These are phyloP conservation scores for Thymallus thymallus DNA, from an alignment of 2,113 vertebrate species.

Conservation along the genomic window DNA sequence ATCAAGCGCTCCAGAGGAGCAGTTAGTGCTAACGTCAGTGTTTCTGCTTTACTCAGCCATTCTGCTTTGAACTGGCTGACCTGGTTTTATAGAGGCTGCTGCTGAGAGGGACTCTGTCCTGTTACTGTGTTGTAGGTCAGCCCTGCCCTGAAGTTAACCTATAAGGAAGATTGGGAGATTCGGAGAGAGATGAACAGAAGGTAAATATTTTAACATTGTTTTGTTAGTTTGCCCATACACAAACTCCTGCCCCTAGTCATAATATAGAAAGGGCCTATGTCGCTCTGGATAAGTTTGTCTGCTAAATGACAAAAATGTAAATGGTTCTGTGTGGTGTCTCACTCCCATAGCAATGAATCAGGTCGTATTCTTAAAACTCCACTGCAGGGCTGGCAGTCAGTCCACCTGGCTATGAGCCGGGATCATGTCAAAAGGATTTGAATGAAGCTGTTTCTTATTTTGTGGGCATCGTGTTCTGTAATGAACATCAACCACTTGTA, in stretches of 20 bases:
- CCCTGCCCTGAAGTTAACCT: neutral
- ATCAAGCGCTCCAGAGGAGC: too few species aligned
- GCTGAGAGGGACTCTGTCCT: neutral
- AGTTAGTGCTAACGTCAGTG: constrained; percentile 49
- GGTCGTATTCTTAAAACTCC: neutral
- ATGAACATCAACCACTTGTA: constrained; percentile 33
- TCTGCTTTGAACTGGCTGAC: neutral
- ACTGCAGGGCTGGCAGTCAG: constrained; percentile 34
- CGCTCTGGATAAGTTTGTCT: too few species aligned
- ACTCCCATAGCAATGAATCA: constrained; percentile 56
- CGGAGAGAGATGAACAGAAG: too few species aligned
- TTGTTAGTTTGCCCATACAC: too few species aligned
- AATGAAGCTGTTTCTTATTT: constrained; percentile 37
- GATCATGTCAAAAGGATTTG: constrained; percentile 42
- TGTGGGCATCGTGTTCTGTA: constrained; percentile 45
- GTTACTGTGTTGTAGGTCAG: constrained; percentile 2
- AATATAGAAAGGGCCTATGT: too few species aligned
- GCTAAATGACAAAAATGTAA: too few species aligned
- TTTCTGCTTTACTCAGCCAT: constrained; percentile 43
- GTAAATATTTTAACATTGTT: too few species aligned
- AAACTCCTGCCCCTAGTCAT: too few species aligned
- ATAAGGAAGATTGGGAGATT: neutral
- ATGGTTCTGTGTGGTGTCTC: constrained; percentile 19
- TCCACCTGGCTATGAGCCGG: constrained; percentile 49
- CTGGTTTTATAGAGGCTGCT: neutral